A percentile compares a stretch with the other conserved stretches of the same genome.
Conservation (phyloP, 2,797 vertebrate genomes). For the Phoebastria nigripes region DNA sequence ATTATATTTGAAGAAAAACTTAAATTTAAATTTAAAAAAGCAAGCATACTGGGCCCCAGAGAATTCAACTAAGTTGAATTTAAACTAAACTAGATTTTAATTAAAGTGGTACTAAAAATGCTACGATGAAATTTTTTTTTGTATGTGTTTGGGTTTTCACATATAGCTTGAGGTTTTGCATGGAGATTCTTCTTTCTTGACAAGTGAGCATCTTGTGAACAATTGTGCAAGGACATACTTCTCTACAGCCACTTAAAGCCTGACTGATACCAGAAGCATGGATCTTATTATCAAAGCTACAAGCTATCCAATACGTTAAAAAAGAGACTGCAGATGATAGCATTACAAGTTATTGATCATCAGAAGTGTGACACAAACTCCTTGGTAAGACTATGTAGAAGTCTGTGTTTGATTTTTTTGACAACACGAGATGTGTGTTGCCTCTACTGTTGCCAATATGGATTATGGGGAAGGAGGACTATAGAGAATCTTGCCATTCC, state of each 20-base stretch:
- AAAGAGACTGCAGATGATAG: not conserved
- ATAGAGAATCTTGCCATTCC: not conserved
- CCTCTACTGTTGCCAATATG: not conserved
- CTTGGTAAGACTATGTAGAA: not conserved
- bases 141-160: not conserved
- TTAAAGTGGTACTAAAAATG: not conserved
- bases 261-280: not conserved
- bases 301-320: not conserved
- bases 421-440: not conserved
- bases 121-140: rapidly evolving
- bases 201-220: not conserved
- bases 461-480: not conserved
- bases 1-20: not conserved
- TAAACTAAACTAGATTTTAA: not conserved
- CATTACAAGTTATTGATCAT: not conserved
- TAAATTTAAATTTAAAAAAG: not conserved
- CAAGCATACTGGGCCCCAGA: not conserved
- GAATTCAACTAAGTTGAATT: not conserved
- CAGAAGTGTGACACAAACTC: not conserved
- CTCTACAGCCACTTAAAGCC: not conserved
- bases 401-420: not conserved
- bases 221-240: not conserved
- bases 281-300: not conserved
- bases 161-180: not conserved
- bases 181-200: not conserved